These are phyloP conservation scores for Aphelinus certus DNA, from an alignment of 1,140 invertebrate genomes.

Conservation along the genomic window DNA sequence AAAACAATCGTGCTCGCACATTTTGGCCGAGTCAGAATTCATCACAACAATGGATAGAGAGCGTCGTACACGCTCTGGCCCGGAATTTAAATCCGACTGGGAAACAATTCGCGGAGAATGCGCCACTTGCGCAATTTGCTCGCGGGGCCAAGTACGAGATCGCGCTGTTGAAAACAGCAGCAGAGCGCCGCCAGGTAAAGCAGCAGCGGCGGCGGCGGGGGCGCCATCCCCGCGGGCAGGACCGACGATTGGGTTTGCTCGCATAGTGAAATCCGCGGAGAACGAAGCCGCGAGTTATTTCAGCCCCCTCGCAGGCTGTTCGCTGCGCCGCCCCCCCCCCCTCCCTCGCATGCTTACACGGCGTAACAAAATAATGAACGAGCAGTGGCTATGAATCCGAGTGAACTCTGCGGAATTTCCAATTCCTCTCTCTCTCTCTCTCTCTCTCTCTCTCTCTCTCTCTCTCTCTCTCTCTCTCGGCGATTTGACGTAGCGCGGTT, in stretches of 20 bases:
- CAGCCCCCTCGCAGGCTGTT: conserved; percentile 42
- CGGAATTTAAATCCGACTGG: no score
- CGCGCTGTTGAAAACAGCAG: conserved; percentile 12
- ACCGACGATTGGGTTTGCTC: conserved; percentile 19
- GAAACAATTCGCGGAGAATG: neutral
- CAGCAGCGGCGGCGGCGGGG: no score
- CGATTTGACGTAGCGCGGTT: no score
- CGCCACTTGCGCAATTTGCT: neutral
- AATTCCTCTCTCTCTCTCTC: no score
- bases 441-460: no score
- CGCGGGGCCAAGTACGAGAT: conserved; percentile 5
- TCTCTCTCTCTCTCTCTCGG: no score
- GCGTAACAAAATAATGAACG: conserved; percentile 55
- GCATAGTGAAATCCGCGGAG: neutral
- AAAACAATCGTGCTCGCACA: no score
- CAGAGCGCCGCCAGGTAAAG: neutral
- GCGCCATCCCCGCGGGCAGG: conserved; percentile 5
- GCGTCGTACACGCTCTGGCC: no score
- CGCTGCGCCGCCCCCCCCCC: conserved; percentile 10
- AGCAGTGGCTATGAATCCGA: conserved; percentile 10
- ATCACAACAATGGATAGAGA: no score
- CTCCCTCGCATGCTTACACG: conserved; percentile 49
- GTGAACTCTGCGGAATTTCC: neutral
- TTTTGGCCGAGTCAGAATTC: no score
- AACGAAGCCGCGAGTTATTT: conserved; percentile 51